Conservation (phyloP, 1,140 invertebrate species). For the Drosophila chauvacae region DNA sequence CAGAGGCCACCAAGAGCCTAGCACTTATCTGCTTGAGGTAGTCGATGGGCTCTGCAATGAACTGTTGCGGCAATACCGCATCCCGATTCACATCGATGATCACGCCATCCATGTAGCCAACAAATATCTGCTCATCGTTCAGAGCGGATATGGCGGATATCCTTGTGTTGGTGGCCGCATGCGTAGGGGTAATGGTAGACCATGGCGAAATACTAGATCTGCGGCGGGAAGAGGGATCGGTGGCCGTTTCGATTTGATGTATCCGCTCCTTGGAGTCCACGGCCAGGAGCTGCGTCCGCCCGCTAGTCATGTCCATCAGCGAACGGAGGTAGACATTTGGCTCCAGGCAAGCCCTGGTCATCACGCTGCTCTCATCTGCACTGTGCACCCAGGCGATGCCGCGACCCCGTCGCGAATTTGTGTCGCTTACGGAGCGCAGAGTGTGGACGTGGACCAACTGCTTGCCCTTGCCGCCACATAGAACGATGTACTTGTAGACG, state of each 20-base stretch:
- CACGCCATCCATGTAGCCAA: slow-evolving; percentile 55
- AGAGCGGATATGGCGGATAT: slow-evolving; percentile 60
- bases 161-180: background rate
- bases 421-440: slow-evolving; percentile 18
- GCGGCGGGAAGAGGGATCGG: background rate
- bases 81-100: slow-evolving; percentile 54
- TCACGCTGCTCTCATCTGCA: slow-evolving; percentile 27
- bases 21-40: slow-evolving; percentile 56
- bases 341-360: slow-evolving; percentile 37
- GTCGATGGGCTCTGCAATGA: slow-evolving; percentile 36
- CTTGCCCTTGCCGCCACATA: slow-evolving; percentile 62
- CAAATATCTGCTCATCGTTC: slow-evolving; percentile 40
- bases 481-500: slow-evolving; percentile 68
- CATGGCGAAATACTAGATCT: slow-evolving; percentile 41
- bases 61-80: slow-evolving; percentile 15
- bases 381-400: slow-evolving; percentile 61
- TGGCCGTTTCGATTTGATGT: slow-evolving; percentile 57
- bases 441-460: slow-evolving; percentile 65
- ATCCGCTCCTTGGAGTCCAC: slow-evolving; percentile 69
- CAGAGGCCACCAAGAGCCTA: slow-evolving; percentile 54
- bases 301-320: slow-evolving; percentile 40
- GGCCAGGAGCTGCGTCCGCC: slow-evolving; percentile 44
- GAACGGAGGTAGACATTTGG: slow-evolving; percentile 59
- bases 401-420: background rate
- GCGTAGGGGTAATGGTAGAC: slow-evolving; percentile 54